Conservation (phyloP, 2,888 invertebrate genomes). For the Lomographa bimaculata region DNA sequence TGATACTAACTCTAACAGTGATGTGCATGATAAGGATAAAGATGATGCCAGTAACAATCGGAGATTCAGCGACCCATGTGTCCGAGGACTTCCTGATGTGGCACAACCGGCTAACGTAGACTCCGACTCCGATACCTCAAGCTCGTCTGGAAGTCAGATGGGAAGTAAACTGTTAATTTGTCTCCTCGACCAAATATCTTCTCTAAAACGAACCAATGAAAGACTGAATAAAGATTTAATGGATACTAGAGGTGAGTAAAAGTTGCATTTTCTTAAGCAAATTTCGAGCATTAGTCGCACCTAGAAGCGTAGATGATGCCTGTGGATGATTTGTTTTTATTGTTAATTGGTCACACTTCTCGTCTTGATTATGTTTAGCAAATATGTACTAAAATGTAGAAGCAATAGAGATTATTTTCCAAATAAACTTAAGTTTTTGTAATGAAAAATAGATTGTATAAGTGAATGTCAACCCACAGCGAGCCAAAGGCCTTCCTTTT, state of each 20-base stretch:
- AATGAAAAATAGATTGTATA: no score
- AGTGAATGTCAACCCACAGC: slow-evolving; percentile 14
- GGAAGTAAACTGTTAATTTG: slow-evolving; percentile 85
- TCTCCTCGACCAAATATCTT: slow-evolving; percentile 88
- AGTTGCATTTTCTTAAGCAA: slow-evolving; percentile 14
- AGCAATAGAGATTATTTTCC: slow-evolving; percentile 1
- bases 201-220: slow-evolving; percentile 88
- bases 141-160: slow-evolving; percentile 76
- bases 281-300: slow-evolving; percentile 13
- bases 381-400: slow-evolving; percentile 9
- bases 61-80: slow-evolving; percentile 87
- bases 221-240: slow-evolving; percentile 89
- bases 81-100: slow-evolving; percentile 76
- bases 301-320: slow-evolving; percentile 9
- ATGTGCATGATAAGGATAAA: slow-evolving; percentile 75
- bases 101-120: slow-evolving; percentile 73
- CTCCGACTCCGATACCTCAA: slow-evolving; percentile 78
- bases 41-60: slow-evolving; percentile 81
- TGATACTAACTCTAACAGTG: slow-evolving; percentile 76
- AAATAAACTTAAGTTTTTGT: no score
- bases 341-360: slow-evolving; percentile 25
- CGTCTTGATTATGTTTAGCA: not conserved
- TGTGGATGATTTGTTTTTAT: slow-evolving; percentile 23
- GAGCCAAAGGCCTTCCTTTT: slow-evolving; percentile 33
- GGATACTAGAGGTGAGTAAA: slow-evolving; percentile 86